These are phyloP conservation scores for Euschistus heros DNA, from an alignment of 1,140 invertebrate genomes.

Conservation along the genomic window DNA sequence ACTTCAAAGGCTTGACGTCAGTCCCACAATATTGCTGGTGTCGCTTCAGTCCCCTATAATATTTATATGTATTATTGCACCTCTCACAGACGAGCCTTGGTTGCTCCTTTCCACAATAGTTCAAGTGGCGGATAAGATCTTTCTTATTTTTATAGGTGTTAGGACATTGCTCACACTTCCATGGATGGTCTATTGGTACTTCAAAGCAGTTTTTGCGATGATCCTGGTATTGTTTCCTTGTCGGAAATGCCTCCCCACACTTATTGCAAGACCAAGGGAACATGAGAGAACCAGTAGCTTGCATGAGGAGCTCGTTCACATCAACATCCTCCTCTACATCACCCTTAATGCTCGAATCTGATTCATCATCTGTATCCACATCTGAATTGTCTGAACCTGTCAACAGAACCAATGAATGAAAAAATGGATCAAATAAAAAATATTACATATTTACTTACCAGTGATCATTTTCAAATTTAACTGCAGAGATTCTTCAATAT, in stretches of 20 bases:
- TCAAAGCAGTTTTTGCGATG: constrained; percentile 14
- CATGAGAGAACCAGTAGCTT: constrained; percentile 8
- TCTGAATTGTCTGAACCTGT: constrained; percentile 19
- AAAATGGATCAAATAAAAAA: background rate
- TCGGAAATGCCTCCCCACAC: constrained; percentile 19
- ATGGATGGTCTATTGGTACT: constrained; percentile 11
- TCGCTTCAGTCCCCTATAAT: constrained; percentile 40
- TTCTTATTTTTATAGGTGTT: constrained; percentile 24
- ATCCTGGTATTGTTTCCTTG: background rate
- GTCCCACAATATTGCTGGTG: constrained; percentile 33
- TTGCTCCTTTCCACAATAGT: constrained; percentile 18
- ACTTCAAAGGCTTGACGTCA: constrained; percentile 19
- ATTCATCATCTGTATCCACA: constrained; percentile 20
- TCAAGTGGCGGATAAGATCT: constrained; percentile 19
- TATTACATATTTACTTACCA: constrained; percentile 9
- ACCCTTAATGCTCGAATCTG: background rate
- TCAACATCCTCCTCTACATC: constrained; percentile 9
- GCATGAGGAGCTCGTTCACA: constrained; percentile 7
- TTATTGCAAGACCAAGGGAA: constrained; percentile 16
- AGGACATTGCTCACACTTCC: constrained; percentile 18
- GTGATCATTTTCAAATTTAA: too few species aligned
- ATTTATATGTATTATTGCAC: constrained; percentile 34
- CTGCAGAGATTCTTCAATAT: too few species aligned
- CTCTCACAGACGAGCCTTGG: constrained; percentile 24
- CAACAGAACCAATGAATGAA: constrained; percentile 7